phyloP scores from a whole-genome alignment of 2,113 vertebrate species.

The Chinchilla lanigera region DNA sequence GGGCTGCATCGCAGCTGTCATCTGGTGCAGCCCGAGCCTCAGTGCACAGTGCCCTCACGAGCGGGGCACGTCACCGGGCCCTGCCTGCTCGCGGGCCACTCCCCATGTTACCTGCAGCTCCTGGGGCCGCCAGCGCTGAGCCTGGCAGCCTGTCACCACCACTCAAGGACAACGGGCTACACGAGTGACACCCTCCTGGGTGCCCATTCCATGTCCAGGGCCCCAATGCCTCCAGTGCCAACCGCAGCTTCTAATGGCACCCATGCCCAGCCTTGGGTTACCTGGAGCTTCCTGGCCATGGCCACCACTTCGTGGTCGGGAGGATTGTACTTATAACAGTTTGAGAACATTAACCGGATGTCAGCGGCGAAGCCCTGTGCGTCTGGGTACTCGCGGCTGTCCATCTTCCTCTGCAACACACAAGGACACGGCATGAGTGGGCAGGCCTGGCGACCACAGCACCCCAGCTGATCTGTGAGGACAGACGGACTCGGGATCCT shows the following conservation, averaged over 20 bases:
- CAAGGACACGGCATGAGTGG: slow-evolving; percentile 19
- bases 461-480: accelerated
- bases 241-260: neutral
- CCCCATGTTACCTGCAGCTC: neutral
- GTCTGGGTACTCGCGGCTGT: slow-evolving; percentile 93
- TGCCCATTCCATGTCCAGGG: accelerated
- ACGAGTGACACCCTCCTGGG: neutral
- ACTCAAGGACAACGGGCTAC: accelerated
- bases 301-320: slow-evolving; percentile 94
- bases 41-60: accelerated
- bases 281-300: slow-evolving; percentile 96
- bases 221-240: neutral
- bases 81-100: accelerated
- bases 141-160: accelerated
- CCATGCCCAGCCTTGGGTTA: slow-evolving; percentile 67
- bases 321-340: slow-evolving; percentile 99
- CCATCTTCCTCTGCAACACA: slow-evolving; percentile 94
- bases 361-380: slow-evolving; percentile 95
- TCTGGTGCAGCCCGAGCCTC: accelerated
- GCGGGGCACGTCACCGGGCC: neutral
- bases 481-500: accelerated
- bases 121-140: too few relatives aligned
- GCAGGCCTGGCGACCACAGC: accelerated
- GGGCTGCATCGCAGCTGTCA: accelerated
- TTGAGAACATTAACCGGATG: slow-evolving; percentile 98